Evolutionary conservation across 2,888 invertebrate genomes (phyloP).

Genomic region (Kryphioiulus occultus): DNA sequence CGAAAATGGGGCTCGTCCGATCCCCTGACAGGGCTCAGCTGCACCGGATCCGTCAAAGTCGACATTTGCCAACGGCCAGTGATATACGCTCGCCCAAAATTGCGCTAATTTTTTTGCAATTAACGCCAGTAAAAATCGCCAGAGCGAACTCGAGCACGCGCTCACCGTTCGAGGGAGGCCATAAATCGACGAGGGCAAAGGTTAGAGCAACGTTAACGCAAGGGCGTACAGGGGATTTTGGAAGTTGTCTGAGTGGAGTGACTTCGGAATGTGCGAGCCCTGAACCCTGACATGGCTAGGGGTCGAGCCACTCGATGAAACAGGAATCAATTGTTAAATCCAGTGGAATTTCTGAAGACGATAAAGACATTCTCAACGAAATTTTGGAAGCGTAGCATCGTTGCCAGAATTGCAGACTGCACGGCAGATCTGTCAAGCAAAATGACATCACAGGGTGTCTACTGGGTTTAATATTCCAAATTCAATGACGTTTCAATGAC

Average conservation of each 20-base stretch:
- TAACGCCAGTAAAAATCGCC: slow-evolving; percentile 36
- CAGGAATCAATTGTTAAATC: not conserved
- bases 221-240: not conserved
- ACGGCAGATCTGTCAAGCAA: no score
- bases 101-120: slow-evolving; percentile 44
- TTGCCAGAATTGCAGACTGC: no score
- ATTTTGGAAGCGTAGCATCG: no score
- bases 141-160: slow-evolving; percentile 1
- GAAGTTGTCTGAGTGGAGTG: not conserved
- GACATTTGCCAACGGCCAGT: not conserved
- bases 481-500: no score
- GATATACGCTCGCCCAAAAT: not conserved
- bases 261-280: not conserved
- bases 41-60: slow-evolving; percentile 44
- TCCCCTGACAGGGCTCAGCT: slow-evolving; percentile 46
- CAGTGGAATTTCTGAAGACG: no score
- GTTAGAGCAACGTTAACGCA: not conserved
- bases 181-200: not conserved
- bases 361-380: no score
- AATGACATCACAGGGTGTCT: no score
- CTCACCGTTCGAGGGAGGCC: not conserved
- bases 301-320: not conserved
- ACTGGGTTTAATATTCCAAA: no score
- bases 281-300: not conserved
- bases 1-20: not conserved